phyloP scores from a whole-genome alignment of 2,888 invertebrate species.

The Falcaria lacertinaria region DNA sequence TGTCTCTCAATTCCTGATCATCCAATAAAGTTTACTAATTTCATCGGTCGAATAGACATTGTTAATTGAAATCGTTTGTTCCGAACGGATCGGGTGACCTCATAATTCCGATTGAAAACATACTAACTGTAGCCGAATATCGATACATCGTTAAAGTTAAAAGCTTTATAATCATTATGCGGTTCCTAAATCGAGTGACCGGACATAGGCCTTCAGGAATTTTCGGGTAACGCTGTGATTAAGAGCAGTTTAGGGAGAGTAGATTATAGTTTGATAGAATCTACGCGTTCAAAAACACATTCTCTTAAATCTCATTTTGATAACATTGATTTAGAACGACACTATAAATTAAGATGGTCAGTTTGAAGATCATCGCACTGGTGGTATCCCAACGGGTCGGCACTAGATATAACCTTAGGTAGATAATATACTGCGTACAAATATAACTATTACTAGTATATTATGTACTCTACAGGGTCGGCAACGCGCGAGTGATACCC shows the following conservation, averaged over 20 bases:
- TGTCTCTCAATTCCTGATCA: too few relatives aligned
- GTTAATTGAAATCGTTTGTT: slow-evolving; percentile 1
- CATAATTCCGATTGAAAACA: slow-evolving; percentile 1
- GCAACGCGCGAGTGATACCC: too few relatives aligned
- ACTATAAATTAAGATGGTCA: too few relatives aligned
- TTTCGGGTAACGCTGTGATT: neutral
- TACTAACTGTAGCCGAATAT: neutral
- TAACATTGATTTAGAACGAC: too few relatives aligned
- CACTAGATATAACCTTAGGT: too few relatives aligned
- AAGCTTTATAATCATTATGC: neutral
- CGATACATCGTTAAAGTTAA: slow-evolving; percentile 1
- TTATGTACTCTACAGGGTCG: too few relatives aligned
- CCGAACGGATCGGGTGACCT: neutral
- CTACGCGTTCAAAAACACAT: too few relatives aligned
- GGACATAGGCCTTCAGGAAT: neutral
- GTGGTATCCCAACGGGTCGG: too few relatives aligned
- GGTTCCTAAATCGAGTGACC: neutral
- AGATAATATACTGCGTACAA: too few relatives aligned
- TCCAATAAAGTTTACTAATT: neutral
- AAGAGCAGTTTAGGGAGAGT: neutral
- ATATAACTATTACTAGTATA: too few relatives aligned
- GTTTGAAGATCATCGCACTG: too few relatives aligned
- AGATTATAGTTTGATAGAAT: neutral
- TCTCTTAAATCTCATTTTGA: too few relatives aligned
- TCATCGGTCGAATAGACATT: neutral